These are phyloP conservation scores for Tiliacea aurago DNA, from an alignment of 2,888 invertebrate genomes.

Conservation along the genomic window DNA sequence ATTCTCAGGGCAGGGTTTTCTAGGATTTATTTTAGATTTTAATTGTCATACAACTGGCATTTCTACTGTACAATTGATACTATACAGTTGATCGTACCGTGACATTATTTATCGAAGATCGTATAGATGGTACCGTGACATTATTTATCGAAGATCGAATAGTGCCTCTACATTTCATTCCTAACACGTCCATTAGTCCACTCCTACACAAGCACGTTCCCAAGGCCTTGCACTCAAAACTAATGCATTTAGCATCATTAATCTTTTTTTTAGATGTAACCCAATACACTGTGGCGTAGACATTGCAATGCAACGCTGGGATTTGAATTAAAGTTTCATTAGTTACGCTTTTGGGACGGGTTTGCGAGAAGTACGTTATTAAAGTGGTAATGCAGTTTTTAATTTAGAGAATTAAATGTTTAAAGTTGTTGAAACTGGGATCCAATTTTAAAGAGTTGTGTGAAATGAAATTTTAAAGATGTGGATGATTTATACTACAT, in stretches of 20 bases:
- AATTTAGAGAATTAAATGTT: constrained; percentile 26
- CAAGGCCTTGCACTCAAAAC: constrained; percentile 47
- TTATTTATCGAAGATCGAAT: too few species aligned
- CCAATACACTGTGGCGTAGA: constrained; percentile 22
- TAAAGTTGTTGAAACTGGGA: not conserved
- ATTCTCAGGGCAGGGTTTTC: too few species aligned
- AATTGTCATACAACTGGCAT: too few species aligned
- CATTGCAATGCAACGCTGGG: constrained; percentile 1
- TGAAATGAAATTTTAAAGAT: not conserved
- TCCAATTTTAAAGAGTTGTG: not conserved
- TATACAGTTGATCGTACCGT: too few species aligned
- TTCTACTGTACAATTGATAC: too few species aligned
- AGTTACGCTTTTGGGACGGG: constrained; percentile 1
- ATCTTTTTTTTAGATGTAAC: constrained; percentile 31
- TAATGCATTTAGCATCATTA: constrained; percentile 48
- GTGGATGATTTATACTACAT: too few species aligned
- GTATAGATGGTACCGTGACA: too few species aligned
- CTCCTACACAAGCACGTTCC: not conserved
- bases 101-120: too few species aligned
- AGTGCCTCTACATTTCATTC: not conserved
- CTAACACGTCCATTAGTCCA: constrained; percentile 1
- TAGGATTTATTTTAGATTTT: too few species aligned
- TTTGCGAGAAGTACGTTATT: constrained; percentile 9
- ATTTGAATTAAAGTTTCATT: constrained; percentile 45
- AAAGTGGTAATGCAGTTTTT: not conserved